Evolutionary conservation across 2,113 vertebrate genomes (phyloP).

Genomic region (Sinocyclocheilus maitianheensis): DNA sequence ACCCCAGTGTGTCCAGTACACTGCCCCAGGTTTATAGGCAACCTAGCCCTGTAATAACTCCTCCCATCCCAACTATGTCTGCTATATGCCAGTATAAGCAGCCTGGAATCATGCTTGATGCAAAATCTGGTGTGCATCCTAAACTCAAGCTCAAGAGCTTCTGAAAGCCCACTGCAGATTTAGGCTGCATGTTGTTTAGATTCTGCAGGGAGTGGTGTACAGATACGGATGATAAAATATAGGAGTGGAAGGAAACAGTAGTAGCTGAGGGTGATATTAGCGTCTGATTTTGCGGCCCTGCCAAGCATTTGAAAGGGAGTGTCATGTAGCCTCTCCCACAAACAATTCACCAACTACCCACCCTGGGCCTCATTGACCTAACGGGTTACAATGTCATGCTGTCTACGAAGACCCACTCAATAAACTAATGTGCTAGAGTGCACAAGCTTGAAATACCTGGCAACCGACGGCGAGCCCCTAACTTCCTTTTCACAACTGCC

Average conservation of each 20-base stretch:
- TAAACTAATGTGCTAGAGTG: neutral
- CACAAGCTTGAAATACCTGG: constrained; percentile 9
- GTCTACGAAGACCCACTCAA: neutral
- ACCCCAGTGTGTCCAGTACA: neutral
- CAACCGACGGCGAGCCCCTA: neutral
- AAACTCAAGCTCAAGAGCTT: neutral
- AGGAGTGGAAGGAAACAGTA: constrained; percentile 38
- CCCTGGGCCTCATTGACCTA: neutral
- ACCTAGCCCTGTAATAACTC: neutral
- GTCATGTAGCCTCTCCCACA: constrained; percentile 38
- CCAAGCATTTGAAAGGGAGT: constrained; percentile 43
- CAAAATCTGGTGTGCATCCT: neutral
- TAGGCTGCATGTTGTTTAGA: neutral
- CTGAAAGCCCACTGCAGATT: neutral
- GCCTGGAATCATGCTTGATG: neutral
- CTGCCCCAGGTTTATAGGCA: neutral
- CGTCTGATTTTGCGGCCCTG: constrained; percentile 27
- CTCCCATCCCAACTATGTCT: neutral
- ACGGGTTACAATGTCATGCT: neutral
- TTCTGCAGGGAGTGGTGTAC: constrained; percentile 32
- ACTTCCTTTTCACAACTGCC: constrained; percentile 10
- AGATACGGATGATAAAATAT: constrained; percentile 47
- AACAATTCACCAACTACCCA: constrained; percentile 13
- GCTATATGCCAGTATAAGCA: neutral
- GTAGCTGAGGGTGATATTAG: constrained; percentile 55